phyloP scores from a whole-genome alignment of 2,888 invertebrate genomes.

The Adelognathus sp. region DNA sequence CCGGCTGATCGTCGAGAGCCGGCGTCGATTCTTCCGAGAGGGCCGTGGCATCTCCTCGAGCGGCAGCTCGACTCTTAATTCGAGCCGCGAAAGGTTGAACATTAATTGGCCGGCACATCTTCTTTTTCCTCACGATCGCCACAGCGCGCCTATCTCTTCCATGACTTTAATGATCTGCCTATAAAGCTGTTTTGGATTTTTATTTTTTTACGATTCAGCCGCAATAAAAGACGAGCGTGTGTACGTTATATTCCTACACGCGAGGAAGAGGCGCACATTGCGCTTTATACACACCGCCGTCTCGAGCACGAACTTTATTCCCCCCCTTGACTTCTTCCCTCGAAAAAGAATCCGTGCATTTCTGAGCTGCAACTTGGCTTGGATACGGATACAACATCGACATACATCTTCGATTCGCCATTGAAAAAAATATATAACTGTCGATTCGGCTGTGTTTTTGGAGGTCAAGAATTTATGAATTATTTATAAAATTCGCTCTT shows the following conservation, averaged over 20 bases:
- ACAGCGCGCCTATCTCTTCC: conserved; percentile 42
- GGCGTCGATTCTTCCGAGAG: background rate
- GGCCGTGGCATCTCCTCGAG: too few relatives aligned
- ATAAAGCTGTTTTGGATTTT: conserved; percentile 78
- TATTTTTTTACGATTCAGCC: conserved; percentile 71
- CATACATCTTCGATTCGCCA: background rate
- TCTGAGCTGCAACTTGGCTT: background rate
- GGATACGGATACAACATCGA: background rate
- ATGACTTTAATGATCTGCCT: conserved; percentile 77
- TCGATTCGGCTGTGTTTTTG: background rate
- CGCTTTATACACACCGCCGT: conserved; percentile 11
- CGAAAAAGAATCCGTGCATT: background rate
- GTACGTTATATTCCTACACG: conserved; percentile 26
- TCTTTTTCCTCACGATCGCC: conserved; percentile 59
- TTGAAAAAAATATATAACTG: background rate
- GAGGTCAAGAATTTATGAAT: background rate
- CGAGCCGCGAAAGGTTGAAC: conserved; percentile 62
- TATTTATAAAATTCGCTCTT: background rate
- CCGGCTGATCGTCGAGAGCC: background rate
- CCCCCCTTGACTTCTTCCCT: background rate
- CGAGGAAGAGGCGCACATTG: background rate
- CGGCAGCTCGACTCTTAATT: conserved; percentile 42
- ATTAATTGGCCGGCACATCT: conserved; percentile 76
- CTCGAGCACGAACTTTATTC: conserved; percentile 7
- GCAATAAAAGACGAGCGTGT: conserved; percentile 66